Conservation (phyloP, 2,113 vertebrate species). For the Regulus satrapa region DNA sequence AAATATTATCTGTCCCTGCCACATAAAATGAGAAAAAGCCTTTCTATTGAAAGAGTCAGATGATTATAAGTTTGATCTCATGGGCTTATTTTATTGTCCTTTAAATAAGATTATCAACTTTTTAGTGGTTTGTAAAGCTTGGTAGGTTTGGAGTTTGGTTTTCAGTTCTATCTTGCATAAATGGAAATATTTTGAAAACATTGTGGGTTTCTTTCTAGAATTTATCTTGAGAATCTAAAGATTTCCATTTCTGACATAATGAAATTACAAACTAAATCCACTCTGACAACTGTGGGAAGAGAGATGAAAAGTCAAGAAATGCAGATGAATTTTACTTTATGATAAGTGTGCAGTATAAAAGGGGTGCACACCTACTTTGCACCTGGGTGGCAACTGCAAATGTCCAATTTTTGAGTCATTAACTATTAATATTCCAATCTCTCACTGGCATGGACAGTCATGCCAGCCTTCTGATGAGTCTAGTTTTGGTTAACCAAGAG, state of each 20-base stretch:
- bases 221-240: not conserved
- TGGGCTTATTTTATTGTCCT: not conserved
- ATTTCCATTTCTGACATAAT: not conserved
- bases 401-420: too few species aligned
- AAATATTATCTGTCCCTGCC: not conserved
- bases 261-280: not conserved
- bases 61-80: not conserved
- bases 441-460: not conserved
- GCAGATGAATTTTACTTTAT: not conserved
- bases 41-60: not conserved
- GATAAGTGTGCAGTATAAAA: not conserved
- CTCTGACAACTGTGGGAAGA: not conserved
- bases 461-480: not conserved
- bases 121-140: not conserved
- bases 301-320: not conserved
- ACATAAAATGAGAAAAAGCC: not conserved
- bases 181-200: not conserved
- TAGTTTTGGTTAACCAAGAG: not conserved
- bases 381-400: not conserved
- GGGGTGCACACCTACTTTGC: too few species aligned
- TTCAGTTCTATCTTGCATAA: not conserved
- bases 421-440: not conserved
- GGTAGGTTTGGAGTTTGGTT: fast-evolving
- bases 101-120: not conserved
- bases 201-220: not conserved